These are phyloP conservation scores for Zalophus californianus DNA, from an alignment of 2,797 vertebrate genomes.

Conservation along the genomic window DNA sequence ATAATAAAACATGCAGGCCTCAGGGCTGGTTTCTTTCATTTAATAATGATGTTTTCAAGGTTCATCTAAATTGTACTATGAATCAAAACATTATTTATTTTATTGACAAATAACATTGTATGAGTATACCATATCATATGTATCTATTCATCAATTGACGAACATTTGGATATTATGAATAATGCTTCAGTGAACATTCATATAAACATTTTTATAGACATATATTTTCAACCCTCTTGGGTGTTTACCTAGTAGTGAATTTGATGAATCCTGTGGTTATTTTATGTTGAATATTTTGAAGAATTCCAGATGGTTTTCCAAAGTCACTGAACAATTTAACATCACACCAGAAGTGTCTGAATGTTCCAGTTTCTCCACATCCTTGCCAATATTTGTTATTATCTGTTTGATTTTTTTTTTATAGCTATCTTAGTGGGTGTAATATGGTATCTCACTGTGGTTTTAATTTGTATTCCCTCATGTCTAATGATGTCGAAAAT, in stretches of 20 bases:
- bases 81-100: background rate
- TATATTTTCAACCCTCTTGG: background rate
- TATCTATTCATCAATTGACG: background rate
- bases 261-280: background rate
- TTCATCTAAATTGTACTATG: background rate
- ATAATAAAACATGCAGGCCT: background rate
- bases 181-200: background rate
- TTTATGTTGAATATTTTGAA: background rate
- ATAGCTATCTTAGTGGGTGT: fast-evolving
- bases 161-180: background rate
- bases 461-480: background rate
- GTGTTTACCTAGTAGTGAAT: background rate
- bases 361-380: background rate
- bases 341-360: background rate
- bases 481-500: background rate
- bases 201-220: background rate
- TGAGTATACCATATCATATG: background rate
- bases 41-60: background rate
- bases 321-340: background rate
- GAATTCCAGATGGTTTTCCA: background rate
- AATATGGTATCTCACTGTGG: background rate
- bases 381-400: background rate
- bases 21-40: background rate
- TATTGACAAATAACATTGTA: background rate
- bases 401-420: background rate